A percentile compares a stretch with the other conserved stretches of the same genome.
These are phyloP conservation scores for Rhizomys pruinosus DNA, from an alignment of 2,113 vertebrate species.

Conservation along the genomic window DNA sequence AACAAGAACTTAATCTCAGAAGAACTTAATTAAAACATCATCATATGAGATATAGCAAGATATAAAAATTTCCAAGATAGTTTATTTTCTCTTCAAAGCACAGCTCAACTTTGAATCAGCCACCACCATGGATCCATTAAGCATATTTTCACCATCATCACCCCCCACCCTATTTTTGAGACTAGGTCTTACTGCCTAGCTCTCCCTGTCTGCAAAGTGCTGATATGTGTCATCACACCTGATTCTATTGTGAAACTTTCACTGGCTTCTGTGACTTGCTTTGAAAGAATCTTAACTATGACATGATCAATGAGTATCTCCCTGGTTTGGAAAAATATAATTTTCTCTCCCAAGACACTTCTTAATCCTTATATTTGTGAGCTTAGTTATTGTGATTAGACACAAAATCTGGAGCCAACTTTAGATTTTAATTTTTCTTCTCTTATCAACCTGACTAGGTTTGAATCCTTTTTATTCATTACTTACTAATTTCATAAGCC, in stretches of 20 bases:
- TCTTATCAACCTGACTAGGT: too few species aligned
- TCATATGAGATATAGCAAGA: neutral
- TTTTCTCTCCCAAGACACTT: neutral
- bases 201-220: too few species aligned
- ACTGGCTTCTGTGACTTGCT: neutral
- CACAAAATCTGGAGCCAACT: neutral
- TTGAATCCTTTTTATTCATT: neutral
- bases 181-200: too few species aligned
- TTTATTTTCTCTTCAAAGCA: slow-evolving; percentile 5
- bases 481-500: neutral
- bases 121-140: too few species aligned
- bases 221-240: too few species aligned
- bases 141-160: too few species aligned
- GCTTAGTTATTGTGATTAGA: neutral
- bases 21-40: slow-evolving; percentile 40
- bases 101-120: neutral
- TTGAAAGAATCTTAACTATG: neutral
- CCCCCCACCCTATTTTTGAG: too few species aligned
- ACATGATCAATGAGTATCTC: neutral
- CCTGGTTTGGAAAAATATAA: neutral
- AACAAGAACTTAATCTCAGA: slow-evolving; percentile 1
- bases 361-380: neutral
- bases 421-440: neutral
- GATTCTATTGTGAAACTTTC: neutral
- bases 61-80: neutral